These are phyloP conservation scores for Dromaius novaehollandiae DNA, from an alignment of 2,113 vertebrate genomes.

Conservation along the genomic window DNA sequence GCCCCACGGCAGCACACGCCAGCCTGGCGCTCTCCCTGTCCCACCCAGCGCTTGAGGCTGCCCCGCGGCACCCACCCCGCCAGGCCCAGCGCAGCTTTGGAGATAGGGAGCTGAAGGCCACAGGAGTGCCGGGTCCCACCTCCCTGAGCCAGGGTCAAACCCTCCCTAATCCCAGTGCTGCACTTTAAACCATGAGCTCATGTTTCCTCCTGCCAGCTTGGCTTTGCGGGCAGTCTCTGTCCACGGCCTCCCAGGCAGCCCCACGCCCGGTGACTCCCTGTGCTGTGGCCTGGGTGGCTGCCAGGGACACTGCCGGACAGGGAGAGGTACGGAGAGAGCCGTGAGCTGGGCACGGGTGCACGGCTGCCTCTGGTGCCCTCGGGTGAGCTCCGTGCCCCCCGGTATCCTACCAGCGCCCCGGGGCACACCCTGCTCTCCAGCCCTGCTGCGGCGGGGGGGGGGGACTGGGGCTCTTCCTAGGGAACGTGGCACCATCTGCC, in stretches of 20 bases:
- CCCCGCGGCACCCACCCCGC: not conserved
- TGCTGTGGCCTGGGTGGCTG: not conserved
- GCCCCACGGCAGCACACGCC: not conserved
- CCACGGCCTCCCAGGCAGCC: not conserved
- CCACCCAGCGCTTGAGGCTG: not conserved
- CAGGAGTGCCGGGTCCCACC: accelerated
- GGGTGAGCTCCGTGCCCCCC: not conserved
- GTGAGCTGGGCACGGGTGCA: not conserved
- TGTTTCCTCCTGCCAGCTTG: not conserved
- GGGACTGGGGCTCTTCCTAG: not conserved
- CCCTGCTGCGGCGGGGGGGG: not conserved
- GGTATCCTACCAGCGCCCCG: not conserved
- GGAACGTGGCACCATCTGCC: not conserved
- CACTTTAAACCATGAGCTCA: not conserved
- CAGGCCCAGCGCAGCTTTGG: not conserved
- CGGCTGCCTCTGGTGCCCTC: not conserved
- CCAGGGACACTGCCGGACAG: accelerated
- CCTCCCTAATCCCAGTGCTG: not conserved
- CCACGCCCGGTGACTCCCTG: not conserved
- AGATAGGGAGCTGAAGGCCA: not conserved
- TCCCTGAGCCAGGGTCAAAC: not conserved
- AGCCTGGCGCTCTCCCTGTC: not conserved
- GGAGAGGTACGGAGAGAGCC: not conserved
- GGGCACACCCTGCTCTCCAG: too few relatives aligned
- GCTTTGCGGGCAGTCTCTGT: not conserved